These are phyloP conservation scores for Sitta carolinensis DNA, from an alignment of 2,797 vertebrate genomes.

Conservation along the genomic window DNA sequence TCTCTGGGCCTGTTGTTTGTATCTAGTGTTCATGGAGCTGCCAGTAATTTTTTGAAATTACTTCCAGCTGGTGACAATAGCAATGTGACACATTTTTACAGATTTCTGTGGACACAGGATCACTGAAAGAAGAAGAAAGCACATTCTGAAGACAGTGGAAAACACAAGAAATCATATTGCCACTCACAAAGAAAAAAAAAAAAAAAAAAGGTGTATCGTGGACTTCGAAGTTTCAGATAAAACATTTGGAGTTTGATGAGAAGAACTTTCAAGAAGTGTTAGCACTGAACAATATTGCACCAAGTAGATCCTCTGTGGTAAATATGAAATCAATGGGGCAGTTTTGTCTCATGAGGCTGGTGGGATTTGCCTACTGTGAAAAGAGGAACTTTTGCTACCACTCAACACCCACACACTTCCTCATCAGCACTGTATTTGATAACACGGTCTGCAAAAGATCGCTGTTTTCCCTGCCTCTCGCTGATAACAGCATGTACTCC, in stretches of 20 bases:
- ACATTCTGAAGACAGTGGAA: not conserved
- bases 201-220: not conserved
- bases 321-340: not conserved
- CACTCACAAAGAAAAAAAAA: not conserved
- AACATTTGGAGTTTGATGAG: not conserved
- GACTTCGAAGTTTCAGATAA: not conserved
- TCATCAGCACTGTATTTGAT: not conserved
- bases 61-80: not conserved
- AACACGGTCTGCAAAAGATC: accelerated
- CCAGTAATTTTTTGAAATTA: not conserved
- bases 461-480: not conserved
- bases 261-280: not conserved
- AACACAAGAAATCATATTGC: not conserved
- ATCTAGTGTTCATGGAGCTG: not conserved
- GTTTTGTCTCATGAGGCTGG: not conserved
- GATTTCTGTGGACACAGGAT: not conserved
- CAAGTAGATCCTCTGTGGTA: not conserved
- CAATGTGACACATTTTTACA: not conserved
- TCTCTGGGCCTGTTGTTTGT: not conserved
- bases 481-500: not conserved
- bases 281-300: not conserved
- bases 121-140: not conserved
- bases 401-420: constrained; percentile 1
- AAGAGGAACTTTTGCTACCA: not conserved
- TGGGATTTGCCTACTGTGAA: not conserved